Evolutionary conservation across 2,888 invertebrate genomes (phyloP).

Genomic region (Campopleginae sp.): DNA sequence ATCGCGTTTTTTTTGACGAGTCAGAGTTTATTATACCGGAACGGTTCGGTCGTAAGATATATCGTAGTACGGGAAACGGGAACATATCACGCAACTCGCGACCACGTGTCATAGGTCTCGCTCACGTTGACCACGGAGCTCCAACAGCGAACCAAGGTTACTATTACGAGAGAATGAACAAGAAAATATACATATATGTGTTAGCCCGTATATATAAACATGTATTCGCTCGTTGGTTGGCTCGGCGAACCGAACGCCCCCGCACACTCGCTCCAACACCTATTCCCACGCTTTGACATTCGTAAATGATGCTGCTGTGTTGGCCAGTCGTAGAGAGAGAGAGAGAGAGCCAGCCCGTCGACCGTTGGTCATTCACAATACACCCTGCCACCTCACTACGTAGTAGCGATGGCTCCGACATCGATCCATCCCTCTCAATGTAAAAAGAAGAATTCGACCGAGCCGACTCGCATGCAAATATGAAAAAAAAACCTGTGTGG

Average conservation of each 20-base stretch:
- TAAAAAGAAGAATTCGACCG: not conserved
- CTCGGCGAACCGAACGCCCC: conserved; percentile 67
- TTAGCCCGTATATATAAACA: not conserved
- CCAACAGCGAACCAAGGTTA: conserved; percentile 80
- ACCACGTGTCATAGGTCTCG: conserved; percentile 81
- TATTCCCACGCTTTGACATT: conserved; percentile 80
- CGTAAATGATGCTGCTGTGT: conserved; percentile 76
- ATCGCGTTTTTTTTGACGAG: conserved; percentile 15
- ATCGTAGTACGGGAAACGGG: conserved; percentile 60
- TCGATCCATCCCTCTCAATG: conserved; percentile 9
- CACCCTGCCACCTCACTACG: conserved; percentile 46
- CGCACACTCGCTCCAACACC: conserved; percentile 75
- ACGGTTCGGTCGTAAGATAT: conserved; percentile 38
- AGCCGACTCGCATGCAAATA: not conserved
- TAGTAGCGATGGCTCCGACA: conserved; percentile 63
- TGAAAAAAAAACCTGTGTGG: not conserved
- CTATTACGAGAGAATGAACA: conserved; percentile 78
- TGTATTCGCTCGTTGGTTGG: conserved; percentile 56
- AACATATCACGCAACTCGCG: conserved; percentile 69
- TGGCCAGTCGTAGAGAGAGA: conserved; percentile 21
- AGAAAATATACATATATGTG: conserved; percentile 69
- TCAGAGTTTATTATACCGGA: conserved; percentile 34
- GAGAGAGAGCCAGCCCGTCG: conserved; percentile 29
- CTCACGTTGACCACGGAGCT: conserved; percentile 72
- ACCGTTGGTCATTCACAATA: conserved; percentile 65